A percentile compares a stretch with the other conserved stretches of the same genome.
Evolutionary conservation across 2,888 invertebrate species (phyloP).

Genomic region (Torymus tubicola): DNA sequence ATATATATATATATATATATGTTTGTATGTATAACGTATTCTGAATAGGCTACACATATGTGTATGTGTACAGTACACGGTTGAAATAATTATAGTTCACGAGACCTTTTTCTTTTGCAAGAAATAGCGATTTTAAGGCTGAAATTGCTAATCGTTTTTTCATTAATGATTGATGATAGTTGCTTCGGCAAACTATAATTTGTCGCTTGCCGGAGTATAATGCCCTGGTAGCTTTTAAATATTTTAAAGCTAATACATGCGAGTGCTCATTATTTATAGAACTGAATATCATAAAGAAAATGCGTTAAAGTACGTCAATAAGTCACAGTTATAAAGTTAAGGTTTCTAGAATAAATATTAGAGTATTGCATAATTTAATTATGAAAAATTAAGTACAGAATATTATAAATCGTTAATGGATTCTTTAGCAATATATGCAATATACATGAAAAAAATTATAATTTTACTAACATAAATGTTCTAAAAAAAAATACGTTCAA

Average conservation of each 20-base stretch:
- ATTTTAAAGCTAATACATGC: not conserved
- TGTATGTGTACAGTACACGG: too few species aligned
- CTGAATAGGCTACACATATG: too few species aligned
- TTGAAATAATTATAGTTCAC: conserved; percentile 8
- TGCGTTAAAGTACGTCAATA: not conserved
- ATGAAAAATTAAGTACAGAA: too few species aligned
- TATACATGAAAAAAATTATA: too few species aligned
- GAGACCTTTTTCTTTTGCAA: not conserved
- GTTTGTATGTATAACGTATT: too few species aligned
- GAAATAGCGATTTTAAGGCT: not conserved
- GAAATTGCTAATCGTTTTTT: conserved; percentile 28
- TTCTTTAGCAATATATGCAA: too few species aligned
- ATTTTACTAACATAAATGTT: too few species aligned
- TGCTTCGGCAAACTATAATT: conserved; percentile 23
- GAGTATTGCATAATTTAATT: too few species aligned
- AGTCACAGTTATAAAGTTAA: conserved; percentile 18
- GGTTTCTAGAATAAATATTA: not conserved
- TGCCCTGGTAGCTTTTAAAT: conserved; percentile 14
- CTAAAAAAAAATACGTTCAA: too few species aligned
- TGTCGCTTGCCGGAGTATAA: not conserved
- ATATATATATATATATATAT: too few species aligned
- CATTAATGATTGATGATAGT: conserved; percentile 30
- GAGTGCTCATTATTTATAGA: conserved; percentile 1
- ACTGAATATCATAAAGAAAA: not conserved
- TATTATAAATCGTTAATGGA: too few species aligned